phyloP scores from a whole-genome alignment of 2,113 vertebrate genomes.

The Malurus melanocephalus region DNA sequence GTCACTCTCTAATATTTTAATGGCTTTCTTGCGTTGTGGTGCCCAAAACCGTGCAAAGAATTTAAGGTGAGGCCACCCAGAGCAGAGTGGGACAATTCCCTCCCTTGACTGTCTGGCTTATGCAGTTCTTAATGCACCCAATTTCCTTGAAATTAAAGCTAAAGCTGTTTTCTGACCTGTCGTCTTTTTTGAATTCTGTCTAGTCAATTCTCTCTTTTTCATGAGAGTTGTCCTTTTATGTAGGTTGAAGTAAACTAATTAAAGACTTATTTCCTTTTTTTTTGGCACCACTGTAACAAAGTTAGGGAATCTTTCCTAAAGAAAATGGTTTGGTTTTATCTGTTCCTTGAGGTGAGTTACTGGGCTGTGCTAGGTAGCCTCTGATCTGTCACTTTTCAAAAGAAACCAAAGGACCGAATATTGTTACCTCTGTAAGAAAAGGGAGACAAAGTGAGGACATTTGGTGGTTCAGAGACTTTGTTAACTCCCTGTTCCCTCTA shows the following conservation, averaged over 20 bases:
- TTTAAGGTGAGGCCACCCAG: fast-evolving
- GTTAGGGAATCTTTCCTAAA: background rate
- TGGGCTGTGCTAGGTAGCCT: background rate
- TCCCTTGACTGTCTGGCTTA: fast-evolving
- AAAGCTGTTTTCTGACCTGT: background rate
- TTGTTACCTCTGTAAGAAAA: background rate
- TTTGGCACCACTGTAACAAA: background rate
- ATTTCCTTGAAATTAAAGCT: background rate
- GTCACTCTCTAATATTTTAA: background rate
- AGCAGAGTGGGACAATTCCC: background rate
- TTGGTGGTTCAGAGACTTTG: background rate
- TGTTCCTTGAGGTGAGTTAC: background rate
- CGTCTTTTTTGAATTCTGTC: background rate
- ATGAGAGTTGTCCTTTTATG: background rate
- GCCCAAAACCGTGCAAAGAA: fast-evolving
- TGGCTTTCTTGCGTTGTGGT: background rate
- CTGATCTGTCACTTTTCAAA: background rate
- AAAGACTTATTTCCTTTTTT: background rate
- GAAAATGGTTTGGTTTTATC: background rate
- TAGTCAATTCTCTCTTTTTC: background rate
- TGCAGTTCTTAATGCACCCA: background rate
- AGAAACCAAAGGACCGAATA: background rate
- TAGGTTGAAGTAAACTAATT: background rate
- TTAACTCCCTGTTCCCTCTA: background rate
- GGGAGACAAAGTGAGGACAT: background rate